Percentiles rank a stretch among this genome's conserved stretches.
Evolutionary conservation across 2,888 invertebrate genomes (phyloP).

Genomic region (Dryadula phaetusa): DNA sequence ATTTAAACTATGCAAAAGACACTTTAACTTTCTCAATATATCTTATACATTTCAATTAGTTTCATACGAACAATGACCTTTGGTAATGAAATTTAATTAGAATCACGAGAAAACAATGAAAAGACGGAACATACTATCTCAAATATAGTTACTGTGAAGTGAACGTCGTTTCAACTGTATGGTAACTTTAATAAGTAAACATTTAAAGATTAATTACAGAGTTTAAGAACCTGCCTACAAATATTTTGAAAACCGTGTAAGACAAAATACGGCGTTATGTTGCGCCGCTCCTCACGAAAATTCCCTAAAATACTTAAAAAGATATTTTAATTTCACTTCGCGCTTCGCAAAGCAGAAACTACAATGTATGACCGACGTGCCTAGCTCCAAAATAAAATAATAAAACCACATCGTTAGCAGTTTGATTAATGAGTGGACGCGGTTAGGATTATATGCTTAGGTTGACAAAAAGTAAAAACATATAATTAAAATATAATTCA

Average conservation of each 20-base stretch:
- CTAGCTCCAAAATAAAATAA: slow-evolving; percentile 33
- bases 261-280: not conserved
- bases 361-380: not conserved
- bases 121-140: slow-evolving; percentile 36
- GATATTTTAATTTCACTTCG: not conserved
- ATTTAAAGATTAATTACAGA: not conserved
- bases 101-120: slow-evolving; percentile 35
- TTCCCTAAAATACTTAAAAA: not conserved
- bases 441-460: slow-evolving; percentile 57
- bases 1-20: slow-evolving; percentile 4
- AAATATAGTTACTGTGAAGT: slow-evolving; percentile 26
- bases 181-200: not conserved
- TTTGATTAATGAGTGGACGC: slow-evolving; percentile 71
- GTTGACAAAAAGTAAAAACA: slow-evolving; percentile 40
- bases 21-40: slow-evolving; percentile 17
- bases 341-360: not conserved
- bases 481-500: slow-evolving; percentile 3
- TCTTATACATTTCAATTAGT: slow-evolving; percentile 36
- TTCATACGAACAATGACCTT: slow-evolving; percentile 36
- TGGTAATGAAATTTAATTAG: slow-evolving; percentile 41
- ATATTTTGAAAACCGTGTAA: not conserved
- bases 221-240: too few species aligned
- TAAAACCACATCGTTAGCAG: slow-evolving; percentile 49
- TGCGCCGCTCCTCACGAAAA: not conserved
- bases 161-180: not conserved